These are phyloP conservation scores for Prunella strophiata DNA, from an alignment of 2,797 vertebrate genomes.

Conservation along the genomic window DNA sequence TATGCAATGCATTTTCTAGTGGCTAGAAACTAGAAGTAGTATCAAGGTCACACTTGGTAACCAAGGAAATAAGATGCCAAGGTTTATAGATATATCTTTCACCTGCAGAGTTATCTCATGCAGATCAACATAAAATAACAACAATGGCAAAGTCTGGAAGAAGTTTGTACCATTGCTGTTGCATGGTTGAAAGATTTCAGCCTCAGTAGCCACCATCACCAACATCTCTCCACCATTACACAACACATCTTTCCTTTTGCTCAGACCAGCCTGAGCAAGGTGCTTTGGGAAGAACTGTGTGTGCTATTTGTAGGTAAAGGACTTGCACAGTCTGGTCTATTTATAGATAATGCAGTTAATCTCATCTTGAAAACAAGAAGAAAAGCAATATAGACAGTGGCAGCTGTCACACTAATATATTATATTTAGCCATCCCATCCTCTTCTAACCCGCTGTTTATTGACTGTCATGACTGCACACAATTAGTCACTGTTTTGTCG, in stretches of 20 bases:
- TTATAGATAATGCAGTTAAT: slow-evolving; percentile 33
- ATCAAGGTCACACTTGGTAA: neutral
- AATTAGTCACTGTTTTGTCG: slow-evolving; percentile 17
- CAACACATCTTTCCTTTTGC: neutral
- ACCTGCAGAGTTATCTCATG: neutral
- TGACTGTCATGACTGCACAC: neutral
- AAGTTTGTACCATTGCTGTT: neutral
- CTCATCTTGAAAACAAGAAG: slow-evolving; percentile 10
- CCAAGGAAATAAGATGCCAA: neutral
- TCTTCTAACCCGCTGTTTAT: neutral
- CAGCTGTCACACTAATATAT: slow-evolving; percentile 22
- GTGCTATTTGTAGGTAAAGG: neutral
- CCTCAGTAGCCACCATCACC: neutral
- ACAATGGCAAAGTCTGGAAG: neutral
- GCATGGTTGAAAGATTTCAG: neutral
- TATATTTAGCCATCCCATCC: neutral
- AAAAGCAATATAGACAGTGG: slow-evolving; percentile 15
- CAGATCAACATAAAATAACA: neutral
- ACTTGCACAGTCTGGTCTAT: slow-evolving; percentile 17
- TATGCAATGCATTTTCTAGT: neutral
- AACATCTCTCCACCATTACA: neutral
- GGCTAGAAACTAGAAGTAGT: neutral
- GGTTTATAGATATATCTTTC: neutral
- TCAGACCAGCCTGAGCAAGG: neutral
- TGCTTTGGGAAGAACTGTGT: neutral